Evolutionary conservation across 2,888 invertebrate species (phyloP), one percentile per base, ranked within the genome.

Genomic region (Apamea monoglypha): DNA sequence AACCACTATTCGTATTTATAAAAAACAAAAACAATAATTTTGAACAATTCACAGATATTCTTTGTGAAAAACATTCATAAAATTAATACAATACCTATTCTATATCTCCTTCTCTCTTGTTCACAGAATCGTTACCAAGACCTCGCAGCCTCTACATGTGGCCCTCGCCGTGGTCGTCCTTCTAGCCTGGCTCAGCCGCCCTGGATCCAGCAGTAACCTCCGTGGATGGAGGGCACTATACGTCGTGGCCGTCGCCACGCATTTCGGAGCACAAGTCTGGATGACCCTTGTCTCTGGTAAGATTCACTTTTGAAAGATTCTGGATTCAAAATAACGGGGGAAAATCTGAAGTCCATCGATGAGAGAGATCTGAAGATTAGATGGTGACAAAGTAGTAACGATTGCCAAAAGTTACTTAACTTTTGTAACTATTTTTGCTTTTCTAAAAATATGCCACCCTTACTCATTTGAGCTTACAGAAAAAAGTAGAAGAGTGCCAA

Each of bases 231-330:
- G 97, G 71, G 97, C 98, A 79, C 94, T 98, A 44, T 99, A 99
- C 94, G 96, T 99, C 56, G 97, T 97, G 0, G 97, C 98, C 16
- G 98, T 99, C 89, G 98, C 98, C 84, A 97, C 98, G 78, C 98
- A 99, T 94, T 98, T 98, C 89, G 99, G 99, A 56, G 97, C 98
- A 36, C 99, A 99, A 96, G 97, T 99, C 87, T 99, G 99, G 99
- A 99, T 99, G 98, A 99, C 99, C 21, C 98, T 99, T 92, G 97
- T 99, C 59, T 99, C 99, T 92, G 98, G 98, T 98, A 94, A 96
- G 95, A 56, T 53, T 50, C 47, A 29, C 0, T 44, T 73, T 14
- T 63, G 5, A 3, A 80, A 66, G 10, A 50, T 47, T 71, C 32
- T 69, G 1, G 4, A 36, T 59, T 66, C 0, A 36, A 36, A 29